Conservation (phyloP, 2,113 vertebrate genomes). For the Salvelinus sp. region DNA sequence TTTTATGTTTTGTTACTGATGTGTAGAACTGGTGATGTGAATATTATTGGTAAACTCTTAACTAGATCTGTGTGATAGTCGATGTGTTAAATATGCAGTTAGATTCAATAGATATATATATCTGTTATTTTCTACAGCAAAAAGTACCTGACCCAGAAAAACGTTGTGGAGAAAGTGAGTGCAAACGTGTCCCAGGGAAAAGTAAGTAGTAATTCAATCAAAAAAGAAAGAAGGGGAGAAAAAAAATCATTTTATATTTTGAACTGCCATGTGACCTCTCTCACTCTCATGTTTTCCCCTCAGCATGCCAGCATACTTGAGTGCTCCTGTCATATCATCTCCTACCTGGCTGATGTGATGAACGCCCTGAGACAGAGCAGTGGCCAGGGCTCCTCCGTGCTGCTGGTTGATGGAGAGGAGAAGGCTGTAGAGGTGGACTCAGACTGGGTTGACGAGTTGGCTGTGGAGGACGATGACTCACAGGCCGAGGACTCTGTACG, state of each 20-base stretch:
- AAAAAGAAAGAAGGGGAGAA: too few relatives aligned
- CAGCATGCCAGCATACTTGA: constrained; percentile 93
- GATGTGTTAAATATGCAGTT: too few relatives aligned
- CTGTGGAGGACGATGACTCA: constrained; percentile 95
- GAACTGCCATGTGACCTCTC: neutral
- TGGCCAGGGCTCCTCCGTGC: constrained; percentile 87
- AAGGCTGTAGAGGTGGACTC: constrained; percentile 96
- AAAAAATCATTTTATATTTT: neutral
- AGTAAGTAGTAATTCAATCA: constrained; percentile 68
- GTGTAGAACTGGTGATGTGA: too few relatives aligned
- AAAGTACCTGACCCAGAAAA: constrained; percentile 97
- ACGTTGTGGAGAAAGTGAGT: constrained; percentile 97
- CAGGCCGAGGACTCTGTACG: constrained; percentile 97
- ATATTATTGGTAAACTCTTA: too few relatives aligned
- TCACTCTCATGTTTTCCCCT: constrained; percentile 13
- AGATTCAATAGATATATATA: neutral
- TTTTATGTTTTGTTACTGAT: too few relatives aligned
- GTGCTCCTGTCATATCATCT: constrained; percentile 94
- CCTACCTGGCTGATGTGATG: constrained; percentile 96
- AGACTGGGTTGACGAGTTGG: constrained; percentile 97
- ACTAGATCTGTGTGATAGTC: too few relatives aligned
- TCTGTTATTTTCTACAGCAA: constrained; percentile 78
- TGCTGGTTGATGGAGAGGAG: constrained; percentile 92
- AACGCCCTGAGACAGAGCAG: constrained; percentile 88
- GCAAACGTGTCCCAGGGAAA: constrained; percentile 94